phyloP scores from a whole-genome alignment of 1,140 invertebrate species.

The Bursaphelenchus mucronatus region DNA sequence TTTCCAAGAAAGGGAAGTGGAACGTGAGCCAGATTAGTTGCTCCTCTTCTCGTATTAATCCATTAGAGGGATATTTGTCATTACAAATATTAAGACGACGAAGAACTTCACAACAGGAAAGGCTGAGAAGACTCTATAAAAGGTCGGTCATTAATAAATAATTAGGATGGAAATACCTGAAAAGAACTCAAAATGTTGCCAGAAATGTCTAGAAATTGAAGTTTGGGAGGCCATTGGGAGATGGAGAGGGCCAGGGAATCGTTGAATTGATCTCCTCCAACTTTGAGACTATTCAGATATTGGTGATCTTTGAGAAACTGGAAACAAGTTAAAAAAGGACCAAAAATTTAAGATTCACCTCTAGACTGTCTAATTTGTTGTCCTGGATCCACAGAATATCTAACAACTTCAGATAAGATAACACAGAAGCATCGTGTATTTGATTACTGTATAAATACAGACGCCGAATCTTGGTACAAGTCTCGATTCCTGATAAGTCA shows the following conservation, averaged over 20 bases:
- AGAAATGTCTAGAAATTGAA: conserved; percentile 43
- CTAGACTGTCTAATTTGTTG: conserved; percentile 33
- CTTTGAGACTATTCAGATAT: conserved; percentile 32
- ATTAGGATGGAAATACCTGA: conserved; percentile 27
- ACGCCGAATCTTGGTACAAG: conserved; percentile 38
- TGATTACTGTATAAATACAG: conserved; percentile 50
- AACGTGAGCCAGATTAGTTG: conserved; percentile 47
- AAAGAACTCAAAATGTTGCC: conserved; percentile 36
- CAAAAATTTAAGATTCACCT: conserved; percentile 18
- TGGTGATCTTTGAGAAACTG: conserved; percentile 37
- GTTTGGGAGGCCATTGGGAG: conserved; percentile 40
- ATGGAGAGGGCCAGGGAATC: conserved; percentile 35
- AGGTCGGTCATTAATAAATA: conserved; percentile 13
- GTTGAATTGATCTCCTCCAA: conserved; percentile 41
- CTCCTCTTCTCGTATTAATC: conserved; percentile 24
- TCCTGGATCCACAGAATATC: conserved; percentile 42
- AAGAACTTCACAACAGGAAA: conserved; percentile 28
- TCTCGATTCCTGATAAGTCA: conserved; percentile 48
- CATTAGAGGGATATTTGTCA: conserved; percentile 1
- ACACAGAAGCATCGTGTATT: conserved; percentile 30
- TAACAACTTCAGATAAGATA: conserved; percentile 28
- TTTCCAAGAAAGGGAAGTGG: conserved; percentile 46
- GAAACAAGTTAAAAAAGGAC: conserved; percentile 8
- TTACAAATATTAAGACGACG: conserved; percentile 28
- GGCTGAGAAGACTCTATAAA: conserved; percentile 26